Base-by-base conservation (phyloP, 2,888 invertebrate species). In the Caenorhabditis plicata region DNA sequence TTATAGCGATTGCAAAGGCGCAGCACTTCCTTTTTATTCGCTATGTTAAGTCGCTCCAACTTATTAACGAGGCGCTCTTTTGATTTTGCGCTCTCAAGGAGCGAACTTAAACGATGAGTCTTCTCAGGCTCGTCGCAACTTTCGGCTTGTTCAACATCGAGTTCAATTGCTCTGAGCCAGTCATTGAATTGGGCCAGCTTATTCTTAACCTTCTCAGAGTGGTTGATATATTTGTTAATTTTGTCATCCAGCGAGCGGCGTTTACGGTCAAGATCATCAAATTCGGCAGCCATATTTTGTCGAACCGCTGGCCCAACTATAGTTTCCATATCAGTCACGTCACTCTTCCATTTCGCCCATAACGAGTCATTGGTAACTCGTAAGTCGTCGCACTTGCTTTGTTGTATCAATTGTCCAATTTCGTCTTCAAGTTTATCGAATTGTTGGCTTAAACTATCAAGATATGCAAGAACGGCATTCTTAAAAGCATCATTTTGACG, bases 151-250 rank as follows among this genome's bases (percentile, higher is more conserved):
- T 42, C 50, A 20, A 56, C 46, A 38, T 71, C 71, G 15, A 46
- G 49, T 45, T 66, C 68, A 9, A 76, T 68, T 19, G 72, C 51
- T 19, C 61, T 60, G 39, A 77, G 67, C 77, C 73, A 78, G 42
- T 60, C 51, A 22, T 68, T 68, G 57, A 78, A 78, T 3, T 72
- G 73, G 22, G 63, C 36, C 40, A 78, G 55, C 40, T 76, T 75
- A 4, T 64, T 40, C 35, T 55, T 54, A 38, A 68, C 57, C 36
- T 64, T 63, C 11, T 55, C 61, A 13, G 68, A 66, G 32, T 72
- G 66, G 9, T 61, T 50, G 44, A 68, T 40, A 42, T 61, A 65
- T 20, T 64, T 65, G 27, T 63, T 49, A 41, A 72, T 69, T 15
- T 55, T 51, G n/a, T 62, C 66, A 33, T 72, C 68, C 39, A 70